Percentiles rank a stretch among this genome's conserved stretches.
phyloP scores from a whole-genome alignment of 2,113 vertebrate genomes.

The Myrmecophaga tridactyla region DNA sequence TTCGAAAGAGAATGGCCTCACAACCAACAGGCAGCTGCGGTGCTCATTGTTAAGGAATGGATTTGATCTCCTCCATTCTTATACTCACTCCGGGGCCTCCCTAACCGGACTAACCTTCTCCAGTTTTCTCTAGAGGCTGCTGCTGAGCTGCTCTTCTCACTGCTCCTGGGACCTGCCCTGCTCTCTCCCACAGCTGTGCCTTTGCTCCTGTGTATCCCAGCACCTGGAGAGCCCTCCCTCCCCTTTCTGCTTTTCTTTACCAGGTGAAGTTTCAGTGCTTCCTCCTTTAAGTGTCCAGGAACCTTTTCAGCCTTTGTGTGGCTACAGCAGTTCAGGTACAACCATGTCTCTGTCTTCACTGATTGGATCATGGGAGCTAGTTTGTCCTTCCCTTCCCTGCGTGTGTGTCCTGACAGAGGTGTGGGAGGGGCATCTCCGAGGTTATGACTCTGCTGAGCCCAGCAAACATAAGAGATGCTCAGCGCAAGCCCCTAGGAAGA shows the following conservation, averaged over 20 bases:
- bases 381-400: neutral
- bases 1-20: neutral
- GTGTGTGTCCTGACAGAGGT: neutral
- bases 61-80: neutral
- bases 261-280: neutral
- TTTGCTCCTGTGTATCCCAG: neutral
- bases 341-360: neutral
- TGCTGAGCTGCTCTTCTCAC: neutral
- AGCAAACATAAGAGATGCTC: neutral
- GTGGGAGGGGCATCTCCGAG: neutral
- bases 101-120: neutral
- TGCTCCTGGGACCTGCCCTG: neutral
- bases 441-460: neutral
- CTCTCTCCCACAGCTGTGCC: neutral
- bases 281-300: neutral
- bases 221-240: neutral
- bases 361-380: neutral
- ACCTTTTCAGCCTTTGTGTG: neutral
- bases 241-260: neutral
- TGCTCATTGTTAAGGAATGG: rapidly evolving
- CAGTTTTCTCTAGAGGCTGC: neutral
- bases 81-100: neutral
- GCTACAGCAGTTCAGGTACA: neutral
- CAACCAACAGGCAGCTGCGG: rapidly evolving
- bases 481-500: neutral